Base-by-base conservation (phyloP, 2,113 vertebrate species). In the Miniopterus natalensis region DNA sequence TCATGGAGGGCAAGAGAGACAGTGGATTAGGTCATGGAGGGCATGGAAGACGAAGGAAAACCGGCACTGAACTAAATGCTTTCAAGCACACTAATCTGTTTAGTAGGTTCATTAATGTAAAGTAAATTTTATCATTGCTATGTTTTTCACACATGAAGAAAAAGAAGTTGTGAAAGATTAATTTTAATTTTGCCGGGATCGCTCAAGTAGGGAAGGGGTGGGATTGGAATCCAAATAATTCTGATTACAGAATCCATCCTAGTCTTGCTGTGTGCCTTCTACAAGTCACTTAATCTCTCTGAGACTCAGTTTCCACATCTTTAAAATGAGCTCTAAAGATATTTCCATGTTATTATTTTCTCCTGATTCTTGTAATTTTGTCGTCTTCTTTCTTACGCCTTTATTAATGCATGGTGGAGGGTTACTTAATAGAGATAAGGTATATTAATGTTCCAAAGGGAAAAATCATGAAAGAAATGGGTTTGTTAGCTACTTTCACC, bases 371-470 rank as follows among this genome's bases (percentile, higher is more conserved):
- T 71, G 83, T 23, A 29, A 5, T 40, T 80, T 57, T 81, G 45
- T 20, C 47, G 31, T 57, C 84, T 53, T 94, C 84, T 25, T 89
- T 59, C 61, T 85, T 79, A 84, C 63, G 51, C 85, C 17, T 95
- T 36, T 45, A 87, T 65, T 42, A 95, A 74, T 36, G 21, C 3
- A 13, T 3, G 3, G 29, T 51, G 29, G 47, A 74, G 14, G 18
- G 7, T 1, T 83, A 27, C 45, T 51, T 75, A 51, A 74, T 14
- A 66, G 14, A 83, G 9, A 74, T 51, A 70, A 84, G 15, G 5
- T 40, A 1, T 2, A 71, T 25, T 68, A 45, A 83, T 21, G 25
- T 8, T 42, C 13, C 85, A 88, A 87, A 55, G 25, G 0, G 1
- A 90, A 68, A 87, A 89, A 20, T 31, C 68, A 71, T 57, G 25